Base-by-base conservation (phyloP, 2,888 invertebrate species). In the Mellilla xanthometata region DNA sequence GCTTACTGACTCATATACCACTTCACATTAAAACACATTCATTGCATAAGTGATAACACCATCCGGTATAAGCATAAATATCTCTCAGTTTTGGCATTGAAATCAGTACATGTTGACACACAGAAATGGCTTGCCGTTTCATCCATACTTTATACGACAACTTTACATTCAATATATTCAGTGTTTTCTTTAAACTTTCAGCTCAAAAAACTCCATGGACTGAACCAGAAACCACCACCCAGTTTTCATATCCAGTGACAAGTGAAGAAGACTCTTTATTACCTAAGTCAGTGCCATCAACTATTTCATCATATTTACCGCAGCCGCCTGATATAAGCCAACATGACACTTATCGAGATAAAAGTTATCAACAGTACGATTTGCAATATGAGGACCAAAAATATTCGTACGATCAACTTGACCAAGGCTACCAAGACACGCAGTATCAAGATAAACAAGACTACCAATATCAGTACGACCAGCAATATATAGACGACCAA, bases 191-290 rank as follows among this genome's bases (percentile, higher is more conserved):
- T 61, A 72, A 76, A 58, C 53, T 89, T 87, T 50, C 88, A 89
- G 89, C 84, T 73, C 88, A 87, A 74, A 87, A 86, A 69, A 61
- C 85, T 39, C 63, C 84, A 53, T 88, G 86, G 87, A 78, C 76
- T 55, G 87, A 87, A 64, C 60, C 77, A 24, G 88, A 88, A 45
- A 71, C 67, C 44, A 63, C 70, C 43, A 62, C 76, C 24, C 80
- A 83, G 56, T 84, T 84, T 67, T 77, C 81, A 29, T 87, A 85
- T 63, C 73, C 81, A 50, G 68, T 70, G 28, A 76, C 75, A 36
- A 81, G 72, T 75, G 81, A 77, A 44, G 75, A 75, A 47, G 81
- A 81, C 50, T 65, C 72, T 39, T 68, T 79, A 56, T 58, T 81
- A 68, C 54, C 76, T 43, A 83, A 81, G 62, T 70, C 80, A 49